Evolutionary conservation across 2,888 invertebrate species (phyloP).

Genomic region (Seladonia tumulorum): DNA sequence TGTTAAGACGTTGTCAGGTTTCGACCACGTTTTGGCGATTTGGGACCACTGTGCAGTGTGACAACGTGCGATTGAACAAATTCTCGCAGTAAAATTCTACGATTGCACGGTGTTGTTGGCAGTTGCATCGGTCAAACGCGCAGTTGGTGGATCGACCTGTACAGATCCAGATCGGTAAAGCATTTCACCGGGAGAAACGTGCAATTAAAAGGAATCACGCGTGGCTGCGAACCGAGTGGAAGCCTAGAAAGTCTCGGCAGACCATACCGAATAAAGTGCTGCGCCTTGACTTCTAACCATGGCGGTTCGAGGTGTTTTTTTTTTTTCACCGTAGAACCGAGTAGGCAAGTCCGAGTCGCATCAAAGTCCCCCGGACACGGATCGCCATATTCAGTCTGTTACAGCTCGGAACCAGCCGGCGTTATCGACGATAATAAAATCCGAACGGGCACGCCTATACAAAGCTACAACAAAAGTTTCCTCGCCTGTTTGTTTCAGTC

Average conservation of each 20-base stretch:
- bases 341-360: slow-evolving; percentile 44
- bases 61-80: no score
- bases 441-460: slow-evolving; percentile 47
- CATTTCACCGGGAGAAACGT: slow-evolving; percentile 25
- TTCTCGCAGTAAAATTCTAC: neutral
- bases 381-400: slow-evolving; percentile 64
- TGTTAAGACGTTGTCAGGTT: no score
- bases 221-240: slow-evolving; percentile 13
- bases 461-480: slow-evolving; percentile 43
- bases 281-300: slow-evolving; percentile 52
- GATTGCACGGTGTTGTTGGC: neutral
- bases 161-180: neutral
- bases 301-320: slow-evolving; percentile 35
- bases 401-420: slow-evolving; percentile 49
- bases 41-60: no score
- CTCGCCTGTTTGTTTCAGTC: neutral
- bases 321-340: slow-evolving; percentile 31
- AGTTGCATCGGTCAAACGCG: neutral
- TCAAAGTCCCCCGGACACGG: slow-evolving; percentile 44
- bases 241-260: slow-evolving; percentile 53
- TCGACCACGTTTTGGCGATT: no score
- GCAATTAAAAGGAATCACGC: slow-evolving; percentile 48
- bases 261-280: slow-evolving; percentile 64
- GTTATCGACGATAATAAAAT: slow-evolving; percentile 58
- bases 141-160: neutral